A percentile compares a stretch with the other conserved stretches of the same genome.
Conservation (phyloP, 2,797 vertebrate species). For the Phrynocephalus forsythii region DNA sequence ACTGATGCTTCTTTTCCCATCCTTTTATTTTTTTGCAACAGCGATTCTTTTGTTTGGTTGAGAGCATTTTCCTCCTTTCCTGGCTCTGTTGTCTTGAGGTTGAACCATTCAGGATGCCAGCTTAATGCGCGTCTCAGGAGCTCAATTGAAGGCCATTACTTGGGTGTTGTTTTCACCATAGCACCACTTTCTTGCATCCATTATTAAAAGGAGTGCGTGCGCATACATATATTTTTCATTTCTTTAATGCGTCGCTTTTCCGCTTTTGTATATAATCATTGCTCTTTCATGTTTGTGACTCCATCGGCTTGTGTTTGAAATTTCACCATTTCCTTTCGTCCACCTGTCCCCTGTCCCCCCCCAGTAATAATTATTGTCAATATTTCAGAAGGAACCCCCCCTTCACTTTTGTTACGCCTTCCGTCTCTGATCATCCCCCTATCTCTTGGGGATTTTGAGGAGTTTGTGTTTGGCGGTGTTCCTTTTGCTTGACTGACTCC, state of each 20-base stretch:
- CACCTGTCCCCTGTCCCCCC: not conserved
- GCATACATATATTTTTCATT: not conserved
- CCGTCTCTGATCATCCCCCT: constrained; percentile 38
- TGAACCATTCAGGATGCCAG: not conserved
- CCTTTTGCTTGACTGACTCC: constrained; percentile 25
- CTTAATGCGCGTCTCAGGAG: not conserved
- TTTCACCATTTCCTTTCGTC: constrained; percentile 39
- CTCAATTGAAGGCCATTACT: too few species aligned
- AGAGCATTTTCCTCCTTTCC: too few species aligned
- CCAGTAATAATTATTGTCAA: constrained; percentile 38
- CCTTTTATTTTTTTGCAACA: too few species aligned
- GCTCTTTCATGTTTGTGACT: constrained; percentile 43
- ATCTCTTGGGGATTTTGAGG: constrained; percentile 37
- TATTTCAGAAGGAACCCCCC: constrained; percentile 28
- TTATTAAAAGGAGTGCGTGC: not conserved
- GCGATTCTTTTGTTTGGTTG: not conserved
- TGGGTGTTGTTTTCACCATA: not conserved
- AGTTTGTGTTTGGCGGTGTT: constrained; percentile 10
- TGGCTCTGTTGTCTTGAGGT: too few species aligned
- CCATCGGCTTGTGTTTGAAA: constrained; percentile 10
- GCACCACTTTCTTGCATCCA: not conserved
- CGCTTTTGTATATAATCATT: constrained; percentile 10
- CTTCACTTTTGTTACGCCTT: constrained; percentile 29
- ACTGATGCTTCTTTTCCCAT: not conserved
- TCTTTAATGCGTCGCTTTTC: not conserved